These are phyloP conservation scores for Alosa alosa DNA, from an alignment of 2,113 vertebrate genomes.

Conservation along the genomic window DNA sequence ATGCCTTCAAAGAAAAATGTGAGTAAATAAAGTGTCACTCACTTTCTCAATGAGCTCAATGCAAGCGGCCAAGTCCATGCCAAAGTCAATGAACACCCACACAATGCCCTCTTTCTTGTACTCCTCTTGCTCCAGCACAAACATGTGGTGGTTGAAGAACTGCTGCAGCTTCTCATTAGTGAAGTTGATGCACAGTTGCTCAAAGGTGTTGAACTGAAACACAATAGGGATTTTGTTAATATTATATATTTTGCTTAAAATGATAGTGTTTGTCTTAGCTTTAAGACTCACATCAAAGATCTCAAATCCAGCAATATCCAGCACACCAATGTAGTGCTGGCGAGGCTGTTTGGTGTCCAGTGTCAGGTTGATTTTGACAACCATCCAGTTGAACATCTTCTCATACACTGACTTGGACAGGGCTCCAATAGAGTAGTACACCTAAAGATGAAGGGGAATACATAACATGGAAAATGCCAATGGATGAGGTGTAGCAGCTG, in stretches of 20 bases:
- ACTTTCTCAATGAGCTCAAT: constrained; percentile 58
- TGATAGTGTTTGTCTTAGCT: background rate
- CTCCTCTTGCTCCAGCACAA: constrained; percentile 84
- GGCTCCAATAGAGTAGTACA: constrained; percentile 75
- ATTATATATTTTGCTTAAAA: no score
- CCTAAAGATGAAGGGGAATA: constrained; percentile 49
- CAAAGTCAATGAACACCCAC: constrained; percentile 85
- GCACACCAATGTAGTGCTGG: constrained; percentile 87
- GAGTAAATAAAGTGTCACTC: background rate
- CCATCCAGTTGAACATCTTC: constrained; percentile 87
- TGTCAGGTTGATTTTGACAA: constrained; percentile 74
- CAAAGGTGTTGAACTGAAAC: constrained; percentile 81
- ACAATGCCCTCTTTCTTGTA: constrained; percentile 86
- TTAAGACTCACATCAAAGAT: constrained; percentile 76
- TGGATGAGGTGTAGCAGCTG: no score
- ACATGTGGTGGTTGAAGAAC: constrained; percentile 84
- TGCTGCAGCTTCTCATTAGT: constrained; percentile 87
- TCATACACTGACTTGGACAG: constrained; percentile 84
- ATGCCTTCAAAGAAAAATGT: no score
- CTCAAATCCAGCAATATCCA: constrained; percentile 83
- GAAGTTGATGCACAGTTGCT: constrained; percentile 86
- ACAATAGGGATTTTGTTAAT: no score
- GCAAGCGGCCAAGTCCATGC: constrained; percentile 77
- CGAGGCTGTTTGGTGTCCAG: constrained; percentile 81
- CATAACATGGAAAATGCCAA: constrained; percentile 18